These are phyloP conservation scores for Urocitellus parryii DNA, from an alignment of 2,113 vertebrate genomes.

Conservation along the genomic window DNA sequence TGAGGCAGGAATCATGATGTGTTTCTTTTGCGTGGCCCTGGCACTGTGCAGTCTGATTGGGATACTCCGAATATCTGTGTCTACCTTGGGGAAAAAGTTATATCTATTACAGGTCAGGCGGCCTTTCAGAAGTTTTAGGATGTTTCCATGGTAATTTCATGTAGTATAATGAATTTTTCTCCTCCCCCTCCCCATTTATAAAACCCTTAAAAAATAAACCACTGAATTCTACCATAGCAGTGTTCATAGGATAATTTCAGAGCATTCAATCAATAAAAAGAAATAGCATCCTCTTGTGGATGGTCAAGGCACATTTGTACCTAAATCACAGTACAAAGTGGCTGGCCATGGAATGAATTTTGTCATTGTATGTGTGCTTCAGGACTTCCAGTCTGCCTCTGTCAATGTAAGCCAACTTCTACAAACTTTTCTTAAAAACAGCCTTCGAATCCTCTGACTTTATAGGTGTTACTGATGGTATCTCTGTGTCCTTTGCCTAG, in stretches of 20 bases:
- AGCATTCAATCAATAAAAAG: not conserved
- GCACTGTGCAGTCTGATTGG: not conserved
- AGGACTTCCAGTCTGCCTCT: not conserved
- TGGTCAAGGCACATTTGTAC: not conserved
- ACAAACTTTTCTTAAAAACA: conserved; percentile 43
- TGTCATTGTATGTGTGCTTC: not conserved
- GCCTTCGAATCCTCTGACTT: conserved; percentile 1
- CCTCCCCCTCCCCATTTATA: not conserved
- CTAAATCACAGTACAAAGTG: not conserved
- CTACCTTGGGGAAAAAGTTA: not conserved
- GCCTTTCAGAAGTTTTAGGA: conserved; percentile 45
- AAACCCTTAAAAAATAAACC: not conserved
- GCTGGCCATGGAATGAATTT: not conserved
- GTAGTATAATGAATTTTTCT: not conserved
- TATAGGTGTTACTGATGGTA: not conserved
- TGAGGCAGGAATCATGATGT: not conserved
- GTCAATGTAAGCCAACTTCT: not conserved
- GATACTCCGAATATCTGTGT: not conserved
- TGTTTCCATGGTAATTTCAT: conserved; percentile 7
- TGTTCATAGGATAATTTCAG: conserved; percentile 41
- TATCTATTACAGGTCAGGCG: not conserved
- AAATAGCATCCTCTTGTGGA: not conserved
- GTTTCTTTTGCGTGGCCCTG: not conserved
- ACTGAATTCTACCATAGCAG: not conserved
- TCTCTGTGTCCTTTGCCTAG: conserved; percentile 38